Percentiles rank a stretch among this genome's conserved stretches.
phyloP scores from a whole-genome alignment of 1,140 invertebrate species.

The Leptinotarsa undecemlineata region DNA sequence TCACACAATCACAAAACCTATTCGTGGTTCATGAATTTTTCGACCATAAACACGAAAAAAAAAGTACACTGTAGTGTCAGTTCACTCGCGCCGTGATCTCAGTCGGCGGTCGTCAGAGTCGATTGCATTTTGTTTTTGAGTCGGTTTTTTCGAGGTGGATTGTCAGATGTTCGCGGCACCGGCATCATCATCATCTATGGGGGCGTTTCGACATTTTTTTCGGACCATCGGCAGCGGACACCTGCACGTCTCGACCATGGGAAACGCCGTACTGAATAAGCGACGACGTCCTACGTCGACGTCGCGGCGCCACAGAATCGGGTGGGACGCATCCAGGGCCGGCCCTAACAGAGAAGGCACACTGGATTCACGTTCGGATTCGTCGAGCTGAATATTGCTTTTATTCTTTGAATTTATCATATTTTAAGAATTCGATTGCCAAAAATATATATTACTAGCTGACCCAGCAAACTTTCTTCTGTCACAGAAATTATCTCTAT shows the following conservation, averaged over 20 bases:
- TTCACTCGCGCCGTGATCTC: neutral
- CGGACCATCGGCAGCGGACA: neutral
- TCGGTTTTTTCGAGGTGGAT: neutral
- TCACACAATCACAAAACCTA: neutral
- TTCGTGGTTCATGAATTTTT: neutral
- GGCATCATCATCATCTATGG: constrained; percentile 17
- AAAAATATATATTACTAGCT: no score
- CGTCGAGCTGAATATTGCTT: no score
- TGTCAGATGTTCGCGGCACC: neutral
- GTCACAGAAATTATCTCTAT: no score
- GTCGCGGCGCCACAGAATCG: constrained; percentile 39
- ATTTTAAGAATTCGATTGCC: no score
- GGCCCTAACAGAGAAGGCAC: neutral
- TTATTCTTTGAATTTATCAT: no score
- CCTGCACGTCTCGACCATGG: constrained; percentile 18
- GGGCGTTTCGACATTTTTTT: constrained; percentile 29
- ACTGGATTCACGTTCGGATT: neutral
- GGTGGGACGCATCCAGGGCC: constrained; percentile 28
- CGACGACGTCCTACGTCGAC: constrained; percentile 40
- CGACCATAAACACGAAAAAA: constrained; percentile 3
- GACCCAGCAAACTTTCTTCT: no score
- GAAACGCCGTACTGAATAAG: constrained; percentile 36
- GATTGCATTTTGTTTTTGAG: neutral
- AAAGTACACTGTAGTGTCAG: neutral
- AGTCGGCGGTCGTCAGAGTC: neutral